These are phyloP conservation scores for Ascaphus truei DNA, from an alignment of 2,113 vertebrate species.

Conservation along the genomic window DNA sequence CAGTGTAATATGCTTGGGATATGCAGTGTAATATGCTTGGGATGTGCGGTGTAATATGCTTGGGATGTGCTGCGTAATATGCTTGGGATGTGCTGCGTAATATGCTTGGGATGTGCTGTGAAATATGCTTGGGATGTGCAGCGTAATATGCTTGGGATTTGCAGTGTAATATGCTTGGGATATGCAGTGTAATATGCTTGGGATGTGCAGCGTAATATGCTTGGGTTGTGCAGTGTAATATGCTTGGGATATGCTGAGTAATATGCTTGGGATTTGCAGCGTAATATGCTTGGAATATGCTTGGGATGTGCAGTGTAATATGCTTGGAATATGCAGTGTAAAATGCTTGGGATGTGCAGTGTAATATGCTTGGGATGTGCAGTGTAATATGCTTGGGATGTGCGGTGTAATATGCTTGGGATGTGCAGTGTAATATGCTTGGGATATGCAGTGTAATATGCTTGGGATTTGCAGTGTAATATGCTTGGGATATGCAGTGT, in stretches of 20 bases:
- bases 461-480: not conserved
- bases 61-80: not conserved
- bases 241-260: not conserved
- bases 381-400: not conserved
- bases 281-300: slow-evolving; percentile 5
- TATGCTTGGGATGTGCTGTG: not conserved
- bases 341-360: not conserved
- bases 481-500: not conserved
- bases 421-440: not conserved
- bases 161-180: not conserved
- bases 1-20: not conserved
- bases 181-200: not conserved
- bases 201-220: not conserved
- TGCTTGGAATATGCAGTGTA: not conserved
- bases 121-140: not conserved
- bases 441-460: not conserved
- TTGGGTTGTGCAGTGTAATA: not conserved
- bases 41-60: not conserved
- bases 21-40: not conserved
- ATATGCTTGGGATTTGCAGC: not conserved
- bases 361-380: not conserved
- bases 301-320: not conserved
- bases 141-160: not conserved
- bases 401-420: not conserved
- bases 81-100: not conserved